Evolutionary conservation across 2,797 vertebrate species (phyloP), one percentile per base, ranked within the genome.

Genomic region (Scolopax bukidnonensis): DNA sequence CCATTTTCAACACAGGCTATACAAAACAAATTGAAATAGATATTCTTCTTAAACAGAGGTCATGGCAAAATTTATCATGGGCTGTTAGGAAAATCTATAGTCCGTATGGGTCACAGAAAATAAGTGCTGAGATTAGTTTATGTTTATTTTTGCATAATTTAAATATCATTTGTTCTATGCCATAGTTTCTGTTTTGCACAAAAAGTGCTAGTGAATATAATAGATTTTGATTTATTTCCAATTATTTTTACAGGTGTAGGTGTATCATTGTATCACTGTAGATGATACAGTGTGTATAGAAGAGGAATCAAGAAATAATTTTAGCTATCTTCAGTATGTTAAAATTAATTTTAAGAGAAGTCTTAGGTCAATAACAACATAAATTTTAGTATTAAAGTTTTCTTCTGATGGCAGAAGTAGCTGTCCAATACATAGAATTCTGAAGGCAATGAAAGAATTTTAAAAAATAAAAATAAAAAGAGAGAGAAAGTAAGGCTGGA

Each of bases 131-230:
- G 33, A 59, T 47, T 56, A 25, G 50, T 30, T 87, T 95, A 87
- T 65, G 30, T 81, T 82, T 45, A 61, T 79, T 90, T 91, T 67
- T 92, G 43, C 19, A 75, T 95, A 91, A 93, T 80, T 84, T 80
- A 77, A 65, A 54, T 88, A 33, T 57, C 1, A 71, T 74, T 77
- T 79, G 82, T 17, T 82, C 60, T 60, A 38, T 45, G 61, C 10
- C 7, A 33, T 32, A 50, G 33, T 60, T 76, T 69, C 23, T 41
- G 8, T 17, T 81, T 84, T 54, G 32, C 36, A 47, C 51, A 69
- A 77, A 40, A 83, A 36, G 4, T 48, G 28, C 4, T 47, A 68
- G 32, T 60, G 36, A 51, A 87, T 69, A 9, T 28, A 68, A 48
- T 14, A 63, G 18, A 56, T 95, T 83, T 32, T 70, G 36, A 30